These are phyloP conservation scores for Cebus imitator DNA, from an alignment of 2,113 vertebrate genomes.

Conservation along the genomic window DNA sequence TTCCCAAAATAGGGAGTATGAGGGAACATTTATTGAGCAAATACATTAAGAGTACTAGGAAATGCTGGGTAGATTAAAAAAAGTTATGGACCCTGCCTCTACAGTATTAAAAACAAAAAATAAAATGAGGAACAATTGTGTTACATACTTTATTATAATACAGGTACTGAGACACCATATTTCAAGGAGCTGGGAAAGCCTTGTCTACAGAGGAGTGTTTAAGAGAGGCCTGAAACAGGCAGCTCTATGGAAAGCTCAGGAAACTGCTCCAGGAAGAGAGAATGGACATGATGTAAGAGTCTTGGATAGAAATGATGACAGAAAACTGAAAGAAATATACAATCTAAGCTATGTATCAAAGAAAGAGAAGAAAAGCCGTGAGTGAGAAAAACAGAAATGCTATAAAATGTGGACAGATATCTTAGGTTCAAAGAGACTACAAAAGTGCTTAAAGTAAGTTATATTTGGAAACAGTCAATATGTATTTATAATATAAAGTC, in stretches of 20 bases:
- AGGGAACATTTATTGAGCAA: not conserved
- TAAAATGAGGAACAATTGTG: not conserved
- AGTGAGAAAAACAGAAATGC: not conserved
- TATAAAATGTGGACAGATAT: not conserved
- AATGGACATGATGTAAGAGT: not conserved
- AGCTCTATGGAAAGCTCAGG: not conserved
- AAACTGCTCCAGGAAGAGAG: not conserved
- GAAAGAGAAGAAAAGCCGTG: not conserved
- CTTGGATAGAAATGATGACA: not conserved
- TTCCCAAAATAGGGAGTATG: not conserved
- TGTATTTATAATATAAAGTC: not conserved
- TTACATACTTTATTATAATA: not conserved
- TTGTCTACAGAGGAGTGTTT: not conserved
- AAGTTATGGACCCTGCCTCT: fast-evolving
- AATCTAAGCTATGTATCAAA: not conserved
- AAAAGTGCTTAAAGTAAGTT: not conserved
- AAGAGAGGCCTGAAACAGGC: not conserved
- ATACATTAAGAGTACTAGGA: not conserved
- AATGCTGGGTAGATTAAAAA: not conserved
- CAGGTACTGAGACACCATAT: not conserved
- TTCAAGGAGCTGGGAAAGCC: not conserved
- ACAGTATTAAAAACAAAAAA: not conserved
- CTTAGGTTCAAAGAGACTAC: not conserved
- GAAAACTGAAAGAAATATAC: not conserved
- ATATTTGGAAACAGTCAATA: not conserved